A percentile compares a stretch with the other conserved stretches of the same genome.
These are phyloP conservation scores for Pseudococcus longispinus DNA, from an alignment of 2,888 invertebrate genomes.

Conservation along the genomic window DNA sequence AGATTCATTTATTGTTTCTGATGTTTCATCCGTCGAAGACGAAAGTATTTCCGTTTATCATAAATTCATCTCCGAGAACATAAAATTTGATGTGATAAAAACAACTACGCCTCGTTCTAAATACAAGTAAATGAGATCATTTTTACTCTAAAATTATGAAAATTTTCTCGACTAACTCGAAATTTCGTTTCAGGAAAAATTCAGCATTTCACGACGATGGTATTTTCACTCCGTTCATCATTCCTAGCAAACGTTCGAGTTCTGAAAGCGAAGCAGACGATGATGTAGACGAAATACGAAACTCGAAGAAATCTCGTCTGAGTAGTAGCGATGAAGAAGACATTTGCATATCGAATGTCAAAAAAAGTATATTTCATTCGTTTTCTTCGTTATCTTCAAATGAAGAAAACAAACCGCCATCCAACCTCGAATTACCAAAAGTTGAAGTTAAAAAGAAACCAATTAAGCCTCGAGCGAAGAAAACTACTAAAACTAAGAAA, in stretches of 20 bases:
- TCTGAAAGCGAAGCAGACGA: conserved; percentile 46
- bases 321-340: conserved; percentile 7
- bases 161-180: not conserved
- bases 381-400: not conserved
- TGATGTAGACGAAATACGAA: not conserved
- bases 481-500: not conserved
- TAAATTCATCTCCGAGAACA: conserved; percentile 13
- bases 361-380: not conserved
- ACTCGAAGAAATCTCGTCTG: not conserved
- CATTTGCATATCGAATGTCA: not conserved
- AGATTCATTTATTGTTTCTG: conserved; percentile 48
- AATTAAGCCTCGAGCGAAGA: not conserved
- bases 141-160: not conserved
- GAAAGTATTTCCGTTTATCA: conserved; percentile 46
- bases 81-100: conserved; percentile 47
- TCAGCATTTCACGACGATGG: conserved; percentile 30
- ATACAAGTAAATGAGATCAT: conserved; percentile 9
- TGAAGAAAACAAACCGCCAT: not conserved
- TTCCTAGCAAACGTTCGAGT: conserved; percentile 12
- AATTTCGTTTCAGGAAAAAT: conserved; percentile 27
- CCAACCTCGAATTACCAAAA: not conserved
- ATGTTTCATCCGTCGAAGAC: conserved; percentile 36
- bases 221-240: conserved; percentile 49
- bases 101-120: conserved; percentile 33
- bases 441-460: not conserved